Conservation (phyloP, 2,888 invertebrate species). For the Unio pictorum region DNA sequence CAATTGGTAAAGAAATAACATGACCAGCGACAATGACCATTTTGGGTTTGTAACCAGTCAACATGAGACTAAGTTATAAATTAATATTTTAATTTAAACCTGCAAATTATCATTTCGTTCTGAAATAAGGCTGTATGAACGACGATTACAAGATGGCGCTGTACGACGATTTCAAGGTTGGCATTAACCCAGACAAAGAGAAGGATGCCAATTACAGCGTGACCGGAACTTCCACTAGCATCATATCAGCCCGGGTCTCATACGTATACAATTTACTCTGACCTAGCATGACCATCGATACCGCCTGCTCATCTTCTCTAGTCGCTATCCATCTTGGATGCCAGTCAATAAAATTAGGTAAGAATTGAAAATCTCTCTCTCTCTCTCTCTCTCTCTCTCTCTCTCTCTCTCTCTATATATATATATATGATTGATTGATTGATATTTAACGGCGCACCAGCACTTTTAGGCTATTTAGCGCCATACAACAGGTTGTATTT, state of each 20-base stretch:
- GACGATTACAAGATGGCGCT: conserved; percentile 9
- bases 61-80: no score
- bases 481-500: no score
- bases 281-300: conserved; percentile 37
- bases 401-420: no score
- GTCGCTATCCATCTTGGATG: conserved; percentile 52
- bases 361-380: no score
- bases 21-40: no score
- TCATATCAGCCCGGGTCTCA: conserved; percentile 31
- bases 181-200: neutral
- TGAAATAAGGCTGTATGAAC: conserved; percentile 10
- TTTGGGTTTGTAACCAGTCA: no score
- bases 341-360: conserved; percentile 23
- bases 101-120: neutral
- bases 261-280: conserved; percentile 35
- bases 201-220: conserved; percentile 16
- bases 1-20: no score
- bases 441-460: no score
- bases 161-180: neutral
- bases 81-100: no score
- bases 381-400: no score
- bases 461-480: no score
- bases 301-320: conserved; percentile 43
- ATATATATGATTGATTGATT: no score
- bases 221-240: conserved; percentile 19